Conservation (phyloP, 2,113 vertebrate species). For the Tachycineta bicolor region DNA sequence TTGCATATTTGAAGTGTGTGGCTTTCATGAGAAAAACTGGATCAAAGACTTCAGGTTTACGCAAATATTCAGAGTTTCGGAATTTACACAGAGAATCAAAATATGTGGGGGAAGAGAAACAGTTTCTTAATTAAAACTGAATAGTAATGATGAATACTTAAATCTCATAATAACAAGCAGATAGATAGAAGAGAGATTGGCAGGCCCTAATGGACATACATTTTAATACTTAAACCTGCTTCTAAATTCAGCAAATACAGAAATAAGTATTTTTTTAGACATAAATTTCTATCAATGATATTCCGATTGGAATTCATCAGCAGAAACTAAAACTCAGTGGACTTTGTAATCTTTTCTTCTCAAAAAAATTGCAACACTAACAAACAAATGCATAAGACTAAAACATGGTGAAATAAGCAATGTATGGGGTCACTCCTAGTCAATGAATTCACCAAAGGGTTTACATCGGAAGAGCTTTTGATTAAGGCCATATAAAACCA, state of each 20-base stretch:
- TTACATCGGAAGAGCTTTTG: neutral
- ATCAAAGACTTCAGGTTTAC: neutral
- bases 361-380: neutral
- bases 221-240: neutral
- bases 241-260: neutral
- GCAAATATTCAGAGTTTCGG: neutral
- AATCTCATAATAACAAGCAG: neutral
- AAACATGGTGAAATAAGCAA: neutral
- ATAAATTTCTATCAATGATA: neutral
- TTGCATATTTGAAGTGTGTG: accelerated
- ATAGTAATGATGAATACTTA: neutral
- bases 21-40: neutral
- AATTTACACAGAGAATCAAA: neutral
- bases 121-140: neutral
- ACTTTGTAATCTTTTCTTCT: neutral
- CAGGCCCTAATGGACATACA: neutral
- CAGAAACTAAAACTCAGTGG: neutral
- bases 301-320: neutral
- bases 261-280: accelerated
- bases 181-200: neutral
- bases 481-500: neutral
- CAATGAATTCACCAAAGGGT: neutral
- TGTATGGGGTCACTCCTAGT: neutral
- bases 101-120: neutral
- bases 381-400: neutral